Base-by-base conservation (phyloP, 2,888 invertebrate genomes). In the Hypercompe scribonia region DNA sequence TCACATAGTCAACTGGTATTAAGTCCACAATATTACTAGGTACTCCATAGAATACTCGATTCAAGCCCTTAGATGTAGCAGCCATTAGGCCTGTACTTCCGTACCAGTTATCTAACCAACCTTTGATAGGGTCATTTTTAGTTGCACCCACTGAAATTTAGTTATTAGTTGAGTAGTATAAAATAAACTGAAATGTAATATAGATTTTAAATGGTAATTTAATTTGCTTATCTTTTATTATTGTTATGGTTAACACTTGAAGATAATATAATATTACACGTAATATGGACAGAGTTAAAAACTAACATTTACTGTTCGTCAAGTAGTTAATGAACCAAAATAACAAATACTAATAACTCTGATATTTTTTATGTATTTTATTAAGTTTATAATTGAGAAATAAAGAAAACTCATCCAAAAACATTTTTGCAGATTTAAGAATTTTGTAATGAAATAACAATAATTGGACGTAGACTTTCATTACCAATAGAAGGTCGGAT, bases 401-500 rank as follows among this genome's bases (percentile, higher is more conserved):
- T 18, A 21, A 46, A 46, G 15, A 46, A 18, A 18, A 46, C 18
- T 46, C 18, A 46, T 18, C 18, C 15, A 46, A 46, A 46, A 46
- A 46, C 4, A 21, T 5, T 21, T 7, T 50, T 50, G 21, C 46
- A 50, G 8, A 24, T 50, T 50, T 5, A 50, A 50, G 3, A 50
- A 7, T 39, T n/a, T n/a, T n/a, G n/a, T n/a, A n/a, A n/a, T n/a
- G n/a, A 3, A 8, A 36, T 36, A 7, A 39, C 39, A 11, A 11
- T 10, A 2, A 39, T 39, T 42, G 13, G 18, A 42, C 18, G 15
- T 42, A 3, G 11, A 15, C n/a, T n/a, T 54, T 11, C 2, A 74
- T 88, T 86, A 93, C 93, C 90, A 54, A 90, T 81, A 3, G 93
- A 90, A 18, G 93, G 93, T 72, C 93, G 88, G 28, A 93, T 76